Percentiles rank a stretch among this genome's conserved stretches.
These are phyloP conservation scores for Dermolepida albohirtum DNA, from an alignment of 2,888 invertebrate species.

Conservation along the genomic window DNA sequence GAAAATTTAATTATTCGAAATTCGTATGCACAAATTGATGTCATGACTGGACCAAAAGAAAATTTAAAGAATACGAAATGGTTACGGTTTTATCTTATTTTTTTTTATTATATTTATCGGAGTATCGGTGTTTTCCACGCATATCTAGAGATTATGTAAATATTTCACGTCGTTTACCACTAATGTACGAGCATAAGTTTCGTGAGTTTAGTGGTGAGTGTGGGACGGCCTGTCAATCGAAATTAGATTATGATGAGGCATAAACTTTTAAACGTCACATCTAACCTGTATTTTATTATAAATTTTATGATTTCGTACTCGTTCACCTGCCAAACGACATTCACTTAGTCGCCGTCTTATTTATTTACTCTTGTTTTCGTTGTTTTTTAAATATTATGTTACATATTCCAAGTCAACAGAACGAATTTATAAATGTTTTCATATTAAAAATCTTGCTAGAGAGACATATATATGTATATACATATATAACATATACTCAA, in stretches of 20 bases:
- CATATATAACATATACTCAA: too few species aligned
- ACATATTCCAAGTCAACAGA: too few species aligned
- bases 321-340: constrained; percentile 33
- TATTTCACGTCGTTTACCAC: constrained; percentile 43
- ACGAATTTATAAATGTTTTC: too few species aligned
- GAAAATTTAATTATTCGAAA: constrained; percentile 35
- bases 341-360: constrained; percentile 22
- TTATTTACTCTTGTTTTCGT: constrained; percentile 27
- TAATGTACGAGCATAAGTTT: constrained; percentile 47
- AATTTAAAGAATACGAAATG: constrained; percentile 2
- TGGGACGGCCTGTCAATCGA: constrained; percentile 49
- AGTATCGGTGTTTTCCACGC: constrained; percentile 41
- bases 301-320: constrained; percentile 39
- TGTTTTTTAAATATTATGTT: constrained; percentile 6
- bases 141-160: constrained; percentile 45
- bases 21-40: constrained; percentile 17
- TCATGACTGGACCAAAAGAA: constrained; percentile 4
- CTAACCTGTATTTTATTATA: constrained; percentile 45
- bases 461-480: too few species aligned
- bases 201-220: constrained; percentile 46
- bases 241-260: constrained; percentile 49
- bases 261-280: constrained; percentile 47
- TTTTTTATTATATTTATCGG: constrained; percentile 10
- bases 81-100: constrained; percentile 5
- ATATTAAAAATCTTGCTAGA: too few species aligned